Evolutionary conservation across 2,113 vertebrate genomes (phyloP), one percentile per base, ranked within the genome.

Genomic region (Crotalus tigris): DNA sequence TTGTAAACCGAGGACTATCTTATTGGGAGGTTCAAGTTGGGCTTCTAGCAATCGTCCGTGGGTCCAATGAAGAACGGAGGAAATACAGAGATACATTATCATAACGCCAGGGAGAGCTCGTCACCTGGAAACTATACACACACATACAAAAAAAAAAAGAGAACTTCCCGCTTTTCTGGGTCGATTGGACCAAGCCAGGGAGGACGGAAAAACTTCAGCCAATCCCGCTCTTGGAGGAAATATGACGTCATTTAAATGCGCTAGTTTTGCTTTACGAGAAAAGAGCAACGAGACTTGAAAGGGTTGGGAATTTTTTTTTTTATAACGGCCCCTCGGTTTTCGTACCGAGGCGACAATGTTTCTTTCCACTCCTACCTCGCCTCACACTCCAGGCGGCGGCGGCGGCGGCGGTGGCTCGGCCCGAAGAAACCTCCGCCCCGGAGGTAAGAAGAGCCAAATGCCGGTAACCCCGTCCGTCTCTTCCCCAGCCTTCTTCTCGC

Each of bases 401-500:
- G 39, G 39, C 2, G 39, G 53, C 2, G 87, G 69, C 33, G 87
- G 33, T 4, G 95, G 96, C 0, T 96, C 96, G 2, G 61, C 96
- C 75, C 98, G 97, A 46, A 95, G 97, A 90, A 59, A 93, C 9
- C 93, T 97, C 26, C 96, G 98, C 0, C 15, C 96, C 0, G 92
- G 94, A 0, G 58, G 94, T 90, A 96, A 97, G 88, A 98, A 96
- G 75, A 94, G 94, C 13, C 94, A 96, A 86, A 29, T 94, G 3
- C n/a, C 95, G 54, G 95, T 87, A 13, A 92, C 11, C 0, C 33
- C 97, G 29, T 94, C 95, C 0, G 88, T 94, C 92, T 39, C 94
- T 69, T 97, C 97, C 0, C 97, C 97, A 0, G 95, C 33, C 90
- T 90, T 97, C 9, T 98, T 98, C 87, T 98, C 98, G 0, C 98